Evolutionary conservation across 2,888 invertebrate genomes (phyloP).

Genomic region (Archips crataeganus): DNA sequence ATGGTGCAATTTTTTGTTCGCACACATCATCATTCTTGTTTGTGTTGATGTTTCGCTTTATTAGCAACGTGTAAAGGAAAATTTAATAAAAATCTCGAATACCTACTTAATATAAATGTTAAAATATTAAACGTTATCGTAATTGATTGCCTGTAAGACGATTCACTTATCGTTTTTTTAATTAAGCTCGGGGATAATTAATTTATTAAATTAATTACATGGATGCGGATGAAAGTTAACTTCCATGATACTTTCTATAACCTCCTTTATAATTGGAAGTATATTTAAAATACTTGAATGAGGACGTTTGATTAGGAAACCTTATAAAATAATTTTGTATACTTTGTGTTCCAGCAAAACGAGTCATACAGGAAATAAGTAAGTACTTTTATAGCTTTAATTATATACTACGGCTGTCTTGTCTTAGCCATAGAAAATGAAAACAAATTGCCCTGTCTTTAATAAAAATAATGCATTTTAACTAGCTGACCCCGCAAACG

Average conservation of each 20-base stretch:
- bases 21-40: conserved; percentile 23
- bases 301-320: too few relatives aligned
- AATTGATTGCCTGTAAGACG: conserved; percentile 3
- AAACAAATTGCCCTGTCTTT: too few relatives aligned
- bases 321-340: too few relatives aligned
- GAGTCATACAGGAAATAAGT: too few relatives aligned
- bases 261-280: too few relatives aligned
- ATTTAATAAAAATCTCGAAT: not conserved
- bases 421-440: too few relatives aligned
- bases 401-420: too few relatives aligned
- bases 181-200: not conserved
- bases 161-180: not conserved
- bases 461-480: too few relatives aligned
- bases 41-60: conserved; percentile 17
- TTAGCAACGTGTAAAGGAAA: not conserved
- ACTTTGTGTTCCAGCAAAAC: too few relatives aligned
- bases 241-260: not conserved
- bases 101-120: not conserved
- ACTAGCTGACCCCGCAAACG: too few relatives aligned
- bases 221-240: not conserved
- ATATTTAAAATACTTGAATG: too few relatives aligned
- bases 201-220: not conserved
- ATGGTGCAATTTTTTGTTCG: conserved; percentile 25
- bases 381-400: too few relatives aligned
- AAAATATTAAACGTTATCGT: not conserved